phyloP scores from a whole-genome alignment of 2,797 vertebrate species.

The Dicrostonyx torquatus region DNA sequence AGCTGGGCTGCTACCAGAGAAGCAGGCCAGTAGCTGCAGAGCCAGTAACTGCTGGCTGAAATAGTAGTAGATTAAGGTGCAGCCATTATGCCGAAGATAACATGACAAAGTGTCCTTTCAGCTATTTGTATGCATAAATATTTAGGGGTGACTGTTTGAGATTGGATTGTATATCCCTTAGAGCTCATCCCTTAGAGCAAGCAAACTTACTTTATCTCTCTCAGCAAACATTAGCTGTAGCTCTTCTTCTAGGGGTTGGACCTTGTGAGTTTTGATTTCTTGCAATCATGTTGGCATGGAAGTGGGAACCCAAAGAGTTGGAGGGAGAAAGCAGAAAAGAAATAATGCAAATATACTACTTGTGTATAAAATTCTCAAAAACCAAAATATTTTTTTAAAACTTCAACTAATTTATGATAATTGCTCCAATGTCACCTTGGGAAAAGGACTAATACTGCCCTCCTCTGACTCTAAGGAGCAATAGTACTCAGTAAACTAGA shows the following conservation, averaged over 20 bases:
- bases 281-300: neutral
- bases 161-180: neutral
- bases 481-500: conserved; percentile 13
- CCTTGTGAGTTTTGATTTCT: neutral
- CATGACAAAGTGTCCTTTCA: neutral
- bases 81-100: no score
- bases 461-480: neutral
- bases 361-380: neutral
- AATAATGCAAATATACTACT: neutral
- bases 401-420: neutral
- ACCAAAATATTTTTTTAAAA: neutral
- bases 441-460: neutral
- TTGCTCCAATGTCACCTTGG: neutral
- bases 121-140: neutral
- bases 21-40: no score
- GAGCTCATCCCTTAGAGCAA: neutral
- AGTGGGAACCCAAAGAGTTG: neutral
- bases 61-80: no score
- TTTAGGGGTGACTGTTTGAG: neutral
- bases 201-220: neutral
- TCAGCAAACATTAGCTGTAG: neutral
- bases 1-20: no score
- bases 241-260: neutral
- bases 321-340: neutral
- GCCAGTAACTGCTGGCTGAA: no score